Percentiles rank a stretch among this genome's conserved stretches.
Evolutionary conservation across 2,888 invertebrate species (phyloP).

Genomic region (Agrochola lota): DNA sequence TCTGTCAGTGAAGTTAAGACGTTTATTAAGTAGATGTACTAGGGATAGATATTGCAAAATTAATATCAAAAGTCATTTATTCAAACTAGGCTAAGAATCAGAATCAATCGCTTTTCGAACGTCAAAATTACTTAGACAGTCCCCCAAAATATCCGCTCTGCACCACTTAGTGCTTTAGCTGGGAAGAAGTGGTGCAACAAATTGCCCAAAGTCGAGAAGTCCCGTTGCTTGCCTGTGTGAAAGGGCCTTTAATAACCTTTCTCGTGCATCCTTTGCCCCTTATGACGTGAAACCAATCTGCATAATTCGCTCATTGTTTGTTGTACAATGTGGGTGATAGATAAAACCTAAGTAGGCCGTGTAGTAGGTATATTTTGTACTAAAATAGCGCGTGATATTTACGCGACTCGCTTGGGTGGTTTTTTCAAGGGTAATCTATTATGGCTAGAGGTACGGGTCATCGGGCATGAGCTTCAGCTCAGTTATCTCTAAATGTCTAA

Average conservation of each 20-base stretch:
- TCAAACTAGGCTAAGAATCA: neutral
- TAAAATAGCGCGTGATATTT: constrained; percentile 48
- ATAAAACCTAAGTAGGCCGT: constrained; percentile 38
- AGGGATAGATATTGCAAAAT: no score
- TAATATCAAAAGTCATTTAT: no score
- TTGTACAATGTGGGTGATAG: constrained; percentile 26
- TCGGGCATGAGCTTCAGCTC: neutral
- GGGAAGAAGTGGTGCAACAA: no score
- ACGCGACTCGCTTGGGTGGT: constrained; percentile 24
- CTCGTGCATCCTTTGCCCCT: constrained; percentile 15
- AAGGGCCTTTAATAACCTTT: constrained; percentile 8
- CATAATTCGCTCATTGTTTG: constrained; percentile 29
- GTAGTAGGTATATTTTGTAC: constrained; percentile 38
- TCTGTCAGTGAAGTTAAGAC: neutral
- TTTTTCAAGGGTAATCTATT: constrained; percentile 53
- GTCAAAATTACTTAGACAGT: no score
- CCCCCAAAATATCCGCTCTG: no score
- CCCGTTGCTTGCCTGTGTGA: neutral
- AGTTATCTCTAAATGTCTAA: constrained; percentile 21
- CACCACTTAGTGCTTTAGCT: no score
- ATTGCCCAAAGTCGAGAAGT: neutral
- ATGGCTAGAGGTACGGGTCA: constrained; percentile 53
- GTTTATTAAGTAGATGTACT: no score
- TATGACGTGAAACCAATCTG: constrained; percentile 29
- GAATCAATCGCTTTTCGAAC: no score